phyloP scores from a whole-genome alignment of 1,140 invertebrate genomes.

The Cepaea nemoralis region DNA sequence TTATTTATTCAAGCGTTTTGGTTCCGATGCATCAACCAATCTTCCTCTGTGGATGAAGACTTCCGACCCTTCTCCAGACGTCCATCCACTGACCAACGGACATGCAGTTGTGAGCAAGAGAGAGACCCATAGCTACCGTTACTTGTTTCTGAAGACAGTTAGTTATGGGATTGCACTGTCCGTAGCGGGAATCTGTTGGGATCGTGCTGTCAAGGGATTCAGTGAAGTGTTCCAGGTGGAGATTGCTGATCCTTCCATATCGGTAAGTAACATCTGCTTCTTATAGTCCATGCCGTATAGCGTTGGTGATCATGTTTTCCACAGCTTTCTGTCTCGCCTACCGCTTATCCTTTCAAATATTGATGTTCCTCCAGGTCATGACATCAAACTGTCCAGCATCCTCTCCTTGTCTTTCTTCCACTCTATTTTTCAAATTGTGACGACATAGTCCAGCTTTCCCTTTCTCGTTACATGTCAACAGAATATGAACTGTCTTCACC shows the following conservation, averaged over 20 bases:
- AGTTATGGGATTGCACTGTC: constrained; percentile 51
- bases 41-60: neutral
- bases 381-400: no score
- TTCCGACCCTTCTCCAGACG: neutral
- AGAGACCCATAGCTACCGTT: neutral
- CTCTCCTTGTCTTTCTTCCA: no score
- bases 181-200: constrained; percentile 56
- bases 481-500: no score
- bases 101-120: neutral
- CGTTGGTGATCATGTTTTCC: no score
- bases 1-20: constrained; percentile 56
- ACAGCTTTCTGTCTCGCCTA: no score
- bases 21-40: constrained; percentile 40
- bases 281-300: no score
- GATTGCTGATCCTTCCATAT: constrained; percentile 46
- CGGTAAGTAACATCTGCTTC: constrained; percentile 52
- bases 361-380: no score
- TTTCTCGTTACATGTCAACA: no score
- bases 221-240: constrained; percentile 54
- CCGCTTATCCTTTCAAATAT: no score
- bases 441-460: no score
- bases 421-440: no score
- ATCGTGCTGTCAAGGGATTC: constrained; percentile 51
- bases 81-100: neutral
- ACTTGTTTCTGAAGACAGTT: constrained; percentile 1